Evolutionary conservation across 2,888 invertebrate species (phyloP).

Genomic region (Ditula angustiorana): DNA sequence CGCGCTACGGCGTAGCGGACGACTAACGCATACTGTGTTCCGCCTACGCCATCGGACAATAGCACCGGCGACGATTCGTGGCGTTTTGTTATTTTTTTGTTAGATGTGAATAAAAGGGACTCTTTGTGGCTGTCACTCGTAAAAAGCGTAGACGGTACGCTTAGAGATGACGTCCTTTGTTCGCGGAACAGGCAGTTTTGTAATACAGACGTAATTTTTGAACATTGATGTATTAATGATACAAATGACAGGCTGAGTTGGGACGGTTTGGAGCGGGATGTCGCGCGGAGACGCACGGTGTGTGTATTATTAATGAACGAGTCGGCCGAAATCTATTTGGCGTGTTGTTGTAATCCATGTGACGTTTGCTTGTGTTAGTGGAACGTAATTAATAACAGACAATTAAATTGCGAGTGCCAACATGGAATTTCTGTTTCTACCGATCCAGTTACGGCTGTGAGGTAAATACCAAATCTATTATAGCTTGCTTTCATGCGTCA

Average conservation of each 20-base stretch:
- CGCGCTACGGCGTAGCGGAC: constrained; percentile 73
- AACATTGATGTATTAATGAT: constrained; percentile 47
- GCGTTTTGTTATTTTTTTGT: constrained; percentile 77
- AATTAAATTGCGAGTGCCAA: constrained; percentile 57
- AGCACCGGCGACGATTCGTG: constrained; percentile 71
- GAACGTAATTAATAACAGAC: constrained; percentile 63
- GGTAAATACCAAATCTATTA: constrained; percentile 52
- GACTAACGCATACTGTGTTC: constrained; percentile 44
- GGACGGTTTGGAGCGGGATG: constrained; percentile 18
- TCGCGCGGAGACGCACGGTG: constrained; percentile 16
- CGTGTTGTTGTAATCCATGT: constrained; percentile 57
- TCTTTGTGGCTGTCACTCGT: constrained; percentile 68
- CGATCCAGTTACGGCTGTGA: constrained; percentile 48
- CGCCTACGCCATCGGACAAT: constrained; percentile 46
- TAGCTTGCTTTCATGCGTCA: constrained; percentile 32
- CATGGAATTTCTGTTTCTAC: constrained; percentile 65
- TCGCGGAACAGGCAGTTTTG: constrained; percentile 57
- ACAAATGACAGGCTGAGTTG: constrained; percentile 30
- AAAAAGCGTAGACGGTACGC: constrained; percentile 65
- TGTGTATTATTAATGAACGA: constrained; percentile 55
- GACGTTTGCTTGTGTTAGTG: constrained; percentile 68
- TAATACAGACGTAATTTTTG: constrained; percentile 59
- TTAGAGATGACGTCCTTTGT: constrained; percentile 60
- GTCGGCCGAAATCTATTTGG: constrained; percentile 47
- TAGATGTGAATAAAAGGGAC: constrained; percentile 71